Percentiles rank a stretch among this genome's conserved stretches.
Evolutionary conservation across 1,140 invertebrate species (phyloP).

Genomic region (Bombus consobrinus): DNA sequence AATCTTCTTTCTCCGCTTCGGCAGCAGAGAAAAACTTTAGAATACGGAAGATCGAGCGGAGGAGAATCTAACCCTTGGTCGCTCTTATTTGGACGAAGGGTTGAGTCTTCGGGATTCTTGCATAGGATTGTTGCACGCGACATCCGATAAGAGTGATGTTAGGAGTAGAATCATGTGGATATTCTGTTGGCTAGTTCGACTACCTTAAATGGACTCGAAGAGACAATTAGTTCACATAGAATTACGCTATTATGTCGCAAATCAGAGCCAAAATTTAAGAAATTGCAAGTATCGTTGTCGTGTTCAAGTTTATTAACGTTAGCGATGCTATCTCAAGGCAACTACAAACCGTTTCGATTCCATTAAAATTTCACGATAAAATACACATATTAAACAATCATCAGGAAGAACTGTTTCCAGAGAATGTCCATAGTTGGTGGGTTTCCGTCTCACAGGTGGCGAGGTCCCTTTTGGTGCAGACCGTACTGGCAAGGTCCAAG

Average conservation of each 20-base stretch:
- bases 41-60: background rate
- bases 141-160: too few relatives aligned
- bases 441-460: slow-evolving; percentile 16
- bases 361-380: background rate
- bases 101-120: background rate
- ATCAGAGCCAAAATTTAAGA: too few relatives aligned
- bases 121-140: background rate
- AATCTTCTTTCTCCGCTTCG: background rate
- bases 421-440: background rate
- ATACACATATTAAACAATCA: background rate
- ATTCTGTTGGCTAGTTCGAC: too few relatives aligned
- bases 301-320: too few relatives aligned
- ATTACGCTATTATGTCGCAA: too few relatives aligned
- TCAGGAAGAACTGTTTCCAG: background rate
- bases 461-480: slow-evolving; percentile 68
- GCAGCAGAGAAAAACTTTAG: background rate
- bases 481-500: slow-evolving; percentile 65
- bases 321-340: too few relatives aligned
- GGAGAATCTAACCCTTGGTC: background rate
- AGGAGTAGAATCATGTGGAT: background rate
- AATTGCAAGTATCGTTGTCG: too few relatives aligned
- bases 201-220: background rate
- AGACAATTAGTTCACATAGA: too few relatives aligned
- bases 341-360: too few relatives aligned
- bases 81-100: background rate